Evolutionary conservation across 2,113 vertebrate species (phyloP), one percentile per base, ranked within the genome.

Genomic region (Cheirogaleus medius): DNA sequence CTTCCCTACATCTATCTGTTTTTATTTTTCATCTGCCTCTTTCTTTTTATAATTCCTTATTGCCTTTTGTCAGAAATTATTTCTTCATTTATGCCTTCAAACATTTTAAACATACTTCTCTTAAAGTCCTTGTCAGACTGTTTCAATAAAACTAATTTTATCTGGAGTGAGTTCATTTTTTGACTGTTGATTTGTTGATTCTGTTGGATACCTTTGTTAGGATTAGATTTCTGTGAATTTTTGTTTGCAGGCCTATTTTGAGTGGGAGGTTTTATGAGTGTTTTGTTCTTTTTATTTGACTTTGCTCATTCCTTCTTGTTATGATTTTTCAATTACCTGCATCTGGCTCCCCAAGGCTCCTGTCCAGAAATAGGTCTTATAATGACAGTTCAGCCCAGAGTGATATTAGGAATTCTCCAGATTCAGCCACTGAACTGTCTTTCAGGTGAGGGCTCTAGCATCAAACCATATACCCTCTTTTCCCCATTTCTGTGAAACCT

Each of bases 91-190:
- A 42, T 94, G 12, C 60, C 60, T 83, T 96, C 58, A 94, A 63
- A 82, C 34, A 68, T 95, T 23, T 17, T 84, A 74, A 84, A 74
- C 15, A 60, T 87, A 86, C 15, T 94, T 97, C 44, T 54, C 49
- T 93, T 77, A 92, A 95, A 81, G 29, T 32, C 44, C 44, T 81
- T 80, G 77, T 64, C 66, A 81, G 34, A 54, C 34, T 32, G 11
- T 95, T 92, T 87, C n/a, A 81, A 39, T 87, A 44, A 90, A 94
- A 74, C 32, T 74, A 47, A 93, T 97, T 95, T 92, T 94, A 49
- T 60, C 6, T 64, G 13, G 10, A 81, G 7, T 60, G 18, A 39
- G 87, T 68, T 66, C 3, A 2, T 90, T 90, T 97, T 83, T 84
- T 82, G 47, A 89, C 25, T 58, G 4, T 58, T 87, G 42, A 82